A percentile compares a stretch with the other conserved stretches of the same genome.
These are phyloP conservation scores for Tribolium freemani DNA, from an alignment of 2,888 invertebrate genomes.

Conservation along the genomic window DNA sequence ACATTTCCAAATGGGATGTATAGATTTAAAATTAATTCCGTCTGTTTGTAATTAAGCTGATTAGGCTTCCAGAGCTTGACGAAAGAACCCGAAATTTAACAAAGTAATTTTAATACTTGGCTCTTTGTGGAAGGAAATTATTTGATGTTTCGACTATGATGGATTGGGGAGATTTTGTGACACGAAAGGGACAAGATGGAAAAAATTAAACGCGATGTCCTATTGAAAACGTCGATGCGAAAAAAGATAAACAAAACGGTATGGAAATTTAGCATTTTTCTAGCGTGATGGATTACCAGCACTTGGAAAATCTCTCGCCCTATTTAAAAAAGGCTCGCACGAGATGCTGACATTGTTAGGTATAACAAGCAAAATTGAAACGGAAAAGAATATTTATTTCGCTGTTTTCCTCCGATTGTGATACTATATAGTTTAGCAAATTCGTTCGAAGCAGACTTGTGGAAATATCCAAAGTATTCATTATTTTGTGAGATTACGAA, in stretches of 20 bases:
- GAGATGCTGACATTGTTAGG: neutral
- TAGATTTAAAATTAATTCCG: conserved; percentile 9
- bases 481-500: conserved; percentile 29
- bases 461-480: conserved; percentile 15
- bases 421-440: neutral
- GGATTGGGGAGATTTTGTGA: neutral
- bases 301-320: neutral
- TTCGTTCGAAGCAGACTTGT: neutral
- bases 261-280: conserved; percentile 16
- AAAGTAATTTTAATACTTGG: conserved; percentile 19
- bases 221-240: conserved; percentile 13
- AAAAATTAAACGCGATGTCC: conserved; percentile 1
- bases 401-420: neutral
- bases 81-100: conserved; percentile 16
- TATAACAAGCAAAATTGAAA: neutral
- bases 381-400: neutral
- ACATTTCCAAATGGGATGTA: conserved; percentile 9
- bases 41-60: conserved; percentile 13
- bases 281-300: conserved; percentile 10
- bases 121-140: conserved; percentile 1
- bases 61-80: no score
- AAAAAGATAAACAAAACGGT: conserved; percentile 6
- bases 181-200: neutral
- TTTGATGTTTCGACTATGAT: conserved; percentile 20
- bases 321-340: neutral